Percentiles rank a stretch among this genome's conserved stretches.
Evolutionary conservation across 2,888 invertebrate species (phyloP).

Genomic region (Acrobasis repandana): DNA sequence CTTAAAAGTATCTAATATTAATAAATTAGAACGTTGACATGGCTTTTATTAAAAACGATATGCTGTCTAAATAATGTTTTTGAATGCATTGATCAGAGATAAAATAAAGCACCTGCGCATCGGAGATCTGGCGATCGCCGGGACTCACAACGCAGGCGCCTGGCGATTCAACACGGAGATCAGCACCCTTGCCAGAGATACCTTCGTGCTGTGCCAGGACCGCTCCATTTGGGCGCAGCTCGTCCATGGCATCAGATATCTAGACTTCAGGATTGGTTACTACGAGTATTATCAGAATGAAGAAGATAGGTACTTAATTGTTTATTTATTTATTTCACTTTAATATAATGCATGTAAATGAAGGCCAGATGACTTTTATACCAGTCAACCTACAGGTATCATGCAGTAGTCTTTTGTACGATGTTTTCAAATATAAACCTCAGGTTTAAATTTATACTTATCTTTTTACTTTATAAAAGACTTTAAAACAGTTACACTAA

Average conservation of each 20-base stretch:
- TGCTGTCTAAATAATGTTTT: too few species aligned
- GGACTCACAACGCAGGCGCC: constrained; percentile 82
- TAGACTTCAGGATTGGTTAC: constrained; percentile 91
- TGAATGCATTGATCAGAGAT: constrained; percentile 46
- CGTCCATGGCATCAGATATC: constrained; percentile 91
- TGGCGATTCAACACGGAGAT: constrained; percentile 78
- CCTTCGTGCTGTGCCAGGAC: constrained; percentile 85
- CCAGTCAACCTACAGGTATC: too few species aligned
- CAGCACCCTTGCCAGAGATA: constrained; percentile 64
- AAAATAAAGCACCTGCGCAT: constrained; percentile 67
- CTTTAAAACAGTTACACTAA: too few species aligned
- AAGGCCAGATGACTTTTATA: too few species aligned
- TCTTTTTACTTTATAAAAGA: too few species aligned
- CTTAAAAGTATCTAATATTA: too few species aligned
- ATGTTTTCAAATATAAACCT: too few species aligned
- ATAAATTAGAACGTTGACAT: too few species aligned
- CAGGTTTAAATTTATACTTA: too few species aligned
- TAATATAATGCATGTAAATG: too few species aligned
- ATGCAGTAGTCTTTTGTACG: too few species aligned
- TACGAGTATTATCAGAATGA: constrained; percentile 69
- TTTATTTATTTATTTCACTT: not conserved
- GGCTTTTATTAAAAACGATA: too few species aligned
- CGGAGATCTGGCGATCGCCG: constrained; percentile 73
- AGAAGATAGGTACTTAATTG: constrained; percentile 60
- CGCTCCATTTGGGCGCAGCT: constrained; percentile 91